These are phyloP conservation scores for Xenopus laevis DNA, from an alignment of 2,113 vertebrate genomes.

Conservation along the genomic window DNA sequence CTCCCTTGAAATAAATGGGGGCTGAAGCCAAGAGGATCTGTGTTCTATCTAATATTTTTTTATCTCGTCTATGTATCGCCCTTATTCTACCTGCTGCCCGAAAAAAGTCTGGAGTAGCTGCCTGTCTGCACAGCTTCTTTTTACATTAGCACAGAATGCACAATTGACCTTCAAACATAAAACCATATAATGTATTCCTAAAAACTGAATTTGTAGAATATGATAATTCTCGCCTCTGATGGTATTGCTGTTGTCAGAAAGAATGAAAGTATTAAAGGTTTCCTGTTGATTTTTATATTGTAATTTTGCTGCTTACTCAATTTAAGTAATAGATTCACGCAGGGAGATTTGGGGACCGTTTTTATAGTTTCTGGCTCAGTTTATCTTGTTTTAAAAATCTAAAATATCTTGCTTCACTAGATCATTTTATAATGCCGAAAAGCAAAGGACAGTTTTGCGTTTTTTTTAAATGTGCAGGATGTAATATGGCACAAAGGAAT, in stretches of 20 bases:
- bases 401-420: conserved; percentile 20
- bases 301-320: conserved; percentile 44
- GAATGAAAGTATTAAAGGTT: conserved; percentile 39
- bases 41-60: too few species aligned
- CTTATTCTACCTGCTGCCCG: too few species aligned
- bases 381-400: conserved; percentile 32
- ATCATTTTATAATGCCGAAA: background rate
- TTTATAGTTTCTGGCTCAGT: conserved; percentile 34
- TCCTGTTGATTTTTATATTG: conserved; percentile 45
- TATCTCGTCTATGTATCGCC: too few species aligned
- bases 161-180: conserved; percentile 42
- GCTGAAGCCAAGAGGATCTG: background rate
- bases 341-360: conserved; percentile 24
- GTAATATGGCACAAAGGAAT: too few species aligned
- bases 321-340: conserved; percentile 39
- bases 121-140: conserved; percentile 26
- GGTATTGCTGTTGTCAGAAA: conserved; percentile 35
- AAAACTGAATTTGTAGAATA: conserved; percentile 38
- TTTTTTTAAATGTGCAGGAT: too few species aligned
- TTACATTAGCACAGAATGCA: conserved; percentile 23
- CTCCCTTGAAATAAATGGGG: background rate
- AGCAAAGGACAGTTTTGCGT: too few species aligned
- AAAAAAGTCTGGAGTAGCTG: too few species aligned
- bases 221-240: conserved; percentile 42
- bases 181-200: conserved; percentile 40